Conservation (phyloP, 2,888 invertebrate species). For the Hypomecis punctinalis region DNA sequence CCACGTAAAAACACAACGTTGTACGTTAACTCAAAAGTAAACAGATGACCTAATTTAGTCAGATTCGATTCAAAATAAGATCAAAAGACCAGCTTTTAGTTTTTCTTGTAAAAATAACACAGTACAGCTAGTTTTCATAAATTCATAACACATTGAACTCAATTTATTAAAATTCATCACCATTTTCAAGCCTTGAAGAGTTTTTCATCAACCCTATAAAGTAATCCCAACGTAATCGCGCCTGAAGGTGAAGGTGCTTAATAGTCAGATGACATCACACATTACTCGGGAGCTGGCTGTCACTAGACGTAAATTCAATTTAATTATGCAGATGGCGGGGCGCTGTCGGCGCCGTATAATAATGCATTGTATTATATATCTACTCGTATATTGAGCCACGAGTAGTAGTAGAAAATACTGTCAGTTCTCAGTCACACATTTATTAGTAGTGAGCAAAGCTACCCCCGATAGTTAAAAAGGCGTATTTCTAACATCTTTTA, state of each 20-base stretch:
- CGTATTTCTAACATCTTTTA: too few relatives aligned
- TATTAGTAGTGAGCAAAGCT: too few relatives aligned
- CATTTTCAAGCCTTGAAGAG: too few relatives aligned
- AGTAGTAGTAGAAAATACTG: conserved; percentile 1
- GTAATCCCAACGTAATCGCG: conserved; percentile 3
- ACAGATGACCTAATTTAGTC: too few relatives aligned
- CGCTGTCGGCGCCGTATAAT: conserved; percentile 23
- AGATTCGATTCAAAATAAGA: too few relatives aligned
- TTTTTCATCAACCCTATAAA: neutral
- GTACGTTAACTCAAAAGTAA: too few relatives aligned
- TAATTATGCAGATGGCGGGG: conserved; percentile 38
- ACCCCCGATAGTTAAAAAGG: too few relatives aligned
- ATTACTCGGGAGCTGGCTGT: conserved; percentile 25
- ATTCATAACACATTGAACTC: too few relatives aligned
- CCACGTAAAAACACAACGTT: too few relatives aligned
- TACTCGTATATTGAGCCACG: conserved; percentile 9
- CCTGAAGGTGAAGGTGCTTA: conserved; percentile 8
- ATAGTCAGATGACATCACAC: conserved; percentile 27
- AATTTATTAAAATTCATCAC: too few relatives aligned
- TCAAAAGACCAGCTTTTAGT: too few relatives aligned
- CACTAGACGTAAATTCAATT: conserved; percentile 36
- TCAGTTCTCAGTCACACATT: neutral
- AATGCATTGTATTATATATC: neutral
- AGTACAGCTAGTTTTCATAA: neutral
- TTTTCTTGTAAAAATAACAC: neutral